These are phyloP conservation scores for Ectropis grisescens DNA, from an alignment of 1,140 invertebrate genomes.

Conservation along the genomic window DNA sequence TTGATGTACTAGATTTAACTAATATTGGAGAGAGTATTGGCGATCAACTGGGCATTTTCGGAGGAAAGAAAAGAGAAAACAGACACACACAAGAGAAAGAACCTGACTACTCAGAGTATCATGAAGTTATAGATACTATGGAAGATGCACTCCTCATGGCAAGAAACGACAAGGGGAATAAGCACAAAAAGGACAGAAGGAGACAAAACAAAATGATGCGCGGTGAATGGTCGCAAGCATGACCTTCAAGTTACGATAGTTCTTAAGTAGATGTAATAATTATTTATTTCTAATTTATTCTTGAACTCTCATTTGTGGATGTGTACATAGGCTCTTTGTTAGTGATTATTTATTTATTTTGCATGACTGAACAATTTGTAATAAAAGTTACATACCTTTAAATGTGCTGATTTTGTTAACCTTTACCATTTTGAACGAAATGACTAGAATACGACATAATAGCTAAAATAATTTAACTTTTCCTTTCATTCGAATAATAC, in stretches of 20 bases:
- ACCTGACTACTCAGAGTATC: slow-evolving; percentile 34
- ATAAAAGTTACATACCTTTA: no score
- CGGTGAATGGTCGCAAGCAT: slow-evolving; percentile 41
- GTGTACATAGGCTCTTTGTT: slow-evolving; percentile 44
- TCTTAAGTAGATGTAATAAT: slow-evolving; percentile 33
- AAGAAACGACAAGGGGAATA: slow-evolving; percentile 28
- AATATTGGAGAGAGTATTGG: slow-evolving; percentile 57
- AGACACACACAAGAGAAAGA: slow-evolving; percentile 23
- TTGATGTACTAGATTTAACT: slow-evolving; percentile 52
- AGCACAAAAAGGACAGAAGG: slow-evolving; percentile 46
- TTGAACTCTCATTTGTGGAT: slow-evolving; percentile 38
- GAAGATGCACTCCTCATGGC: slow-evolving; percentile 31
- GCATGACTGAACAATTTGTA: slow-evolving; percentile 17
- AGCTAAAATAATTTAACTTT: no score
- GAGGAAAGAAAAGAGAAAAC: slow-evolving; percentile 42
- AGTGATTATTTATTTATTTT: slow-evolving; percentile 25
- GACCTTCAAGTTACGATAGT: slow-evolving; percentile 24
- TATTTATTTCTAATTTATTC: slow-evolving; percentile 44
- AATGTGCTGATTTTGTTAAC: not conserved
- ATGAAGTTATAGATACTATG: slow-evolving; percentile 35
- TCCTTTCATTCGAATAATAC: no score
- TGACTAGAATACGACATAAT: no score
- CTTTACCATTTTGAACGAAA: no score
- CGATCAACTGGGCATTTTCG: slow-evolving; percentile 55
- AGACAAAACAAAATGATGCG: slow-evolving; percentile 70